These are phyloP conservation scores for Alviniconcha marisindica DNA, from an alignment of 1,140 invertebrate species.

Conservation along the genomic window DNA sequence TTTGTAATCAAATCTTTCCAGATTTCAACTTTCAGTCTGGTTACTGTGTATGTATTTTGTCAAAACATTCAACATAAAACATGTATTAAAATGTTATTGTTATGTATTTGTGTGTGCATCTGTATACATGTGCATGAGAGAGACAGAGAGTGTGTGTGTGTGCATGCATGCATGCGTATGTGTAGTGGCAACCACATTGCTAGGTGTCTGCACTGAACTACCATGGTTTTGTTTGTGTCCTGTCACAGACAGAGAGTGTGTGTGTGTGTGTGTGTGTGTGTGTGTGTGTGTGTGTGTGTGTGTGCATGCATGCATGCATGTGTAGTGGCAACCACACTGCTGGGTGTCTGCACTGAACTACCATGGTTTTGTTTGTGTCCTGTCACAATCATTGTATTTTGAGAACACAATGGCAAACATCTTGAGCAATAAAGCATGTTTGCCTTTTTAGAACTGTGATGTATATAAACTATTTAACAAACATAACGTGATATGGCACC, in stretches of 20 bases:
- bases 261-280: constrained; percentile 13
- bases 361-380: not conserved
- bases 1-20: no score
- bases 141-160: not conserved
- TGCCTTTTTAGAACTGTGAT: not conserved
- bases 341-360: not conserved
- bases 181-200: not conserved
- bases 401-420: not conserved
- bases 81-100: no score
- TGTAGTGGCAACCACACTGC: not conserved
- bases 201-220: not conserved
- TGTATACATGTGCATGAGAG: not conserved
- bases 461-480: not conserved
- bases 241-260: not conserved
- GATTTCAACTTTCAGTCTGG: no score
- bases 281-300: not conserved
- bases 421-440: not conserved
- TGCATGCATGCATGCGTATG: not conserved
- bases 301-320: not conserved
- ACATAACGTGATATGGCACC: not conserved
- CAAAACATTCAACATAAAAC: no score
- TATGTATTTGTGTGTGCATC: constrained; percentile 3
- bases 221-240: not conserved
- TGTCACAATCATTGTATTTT: no score
- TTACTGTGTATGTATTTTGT: no score